These are phyloP conservation scores for Channa striata DNA, from an alignment of 2,797 vertebrate species.

Conservation along the genomic window DNA sequence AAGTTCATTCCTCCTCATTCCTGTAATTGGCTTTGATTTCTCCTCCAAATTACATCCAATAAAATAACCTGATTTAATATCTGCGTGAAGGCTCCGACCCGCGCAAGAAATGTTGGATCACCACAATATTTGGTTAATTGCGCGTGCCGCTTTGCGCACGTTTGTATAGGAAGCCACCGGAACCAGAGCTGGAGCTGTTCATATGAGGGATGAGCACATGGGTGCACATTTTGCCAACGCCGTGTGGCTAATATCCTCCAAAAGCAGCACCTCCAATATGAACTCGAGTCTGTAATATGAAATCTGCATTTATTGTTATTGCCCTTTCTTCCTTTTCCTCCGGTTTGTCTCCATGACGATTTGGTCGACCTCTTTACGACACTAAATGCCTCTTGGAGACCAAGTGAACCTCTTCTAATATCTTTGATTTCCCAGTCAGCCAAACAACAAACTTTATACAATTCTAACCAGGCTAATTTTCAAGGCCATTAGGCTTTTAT, in stretches of 20 bases:
- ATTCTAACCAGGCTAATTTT: conserved; percentile 92
- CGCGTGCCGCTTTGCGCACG: conserved; percentile 60
- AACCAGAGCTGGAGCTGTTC: conserved; percentile 41
- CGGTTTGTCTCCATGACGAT: conserved; percentile 26
- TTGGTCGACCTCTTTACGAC: conserved; percentile 57
- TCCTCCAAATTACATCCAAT: conserved; percentile 85
- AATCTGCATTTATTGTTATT: conserved; percentile 17
- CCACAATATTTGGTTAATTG: conserved; percentile 84
- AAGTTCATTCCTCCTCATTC: conserved; percentile 85
- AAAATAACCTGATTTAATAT: conserved; percentile 85
- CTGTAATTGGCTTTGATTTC: conserved; percentile 85
- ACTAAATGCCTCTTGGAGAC: conserved; percentile 81
- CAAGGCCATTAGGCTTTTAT: conserved; percentile 94
- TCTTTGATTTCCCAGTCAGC: conserved; percentile 90
- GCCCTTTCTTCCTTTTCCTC: conserved; percentile 9
- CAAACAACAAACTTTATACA: conserved; percentile 94
- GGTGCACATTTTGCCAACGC: conserved; percentile 16
- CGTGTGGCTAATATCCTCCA: not conserved
- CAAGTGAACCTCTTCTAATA: conserved; percentile 91
- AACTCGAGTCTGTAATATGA: conserved; percentile 4
- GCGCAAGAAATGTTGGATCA: conserved; percentile 77
- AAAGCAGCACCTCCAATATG: not conserved
- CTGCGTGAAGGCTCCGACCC: conserved; percentile 76
- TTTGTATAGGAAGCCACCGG: conserved; percentile 35
- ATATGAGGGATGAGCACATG: conserved; percentile 27